A percentile compares a stretch with the other conserved stretches of the same genome.
Evolutionary conservation across 2,888 invertebrate genomes (phyloP).

Genomic region (Hofmannophila pseudospretella): DNA sequence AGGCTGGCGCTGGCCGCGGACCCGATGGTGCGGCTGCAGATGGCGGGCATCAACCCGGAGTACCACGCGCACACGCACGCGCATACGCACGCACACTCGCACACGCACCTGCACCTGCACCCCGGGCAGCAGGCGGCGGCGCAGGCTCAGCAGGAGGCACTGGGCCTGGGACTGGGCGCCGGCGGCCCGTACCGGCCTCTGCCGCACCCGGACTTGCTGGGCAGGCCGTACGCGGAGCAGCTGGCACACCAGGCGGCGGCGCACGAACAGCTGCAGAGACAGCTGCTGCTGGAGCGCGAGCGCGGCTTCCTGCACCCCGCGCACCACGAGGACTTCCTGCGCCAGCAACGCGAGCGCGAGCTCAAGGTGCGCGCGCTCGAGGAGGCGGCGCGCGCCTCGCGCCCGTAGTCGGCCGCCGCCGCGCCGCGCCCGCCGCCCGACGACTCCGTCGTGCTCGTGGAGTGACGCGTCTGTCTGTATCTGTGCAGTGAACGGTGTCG

Average conservation of each 20-base stretch:
- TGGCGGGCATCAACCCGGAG: slow-evolving; percentile 93
- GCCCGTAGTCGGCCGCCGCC: slow-evolving; percentile 46
- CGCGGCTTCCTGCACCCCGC: slow-evolving; percentile 80
- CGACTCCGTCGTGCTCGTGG: slow-evolving; percentile 30
- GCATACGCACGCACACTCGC: slow-evolving; percentile 94
- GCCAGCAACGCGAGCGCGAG: slow-evolving; percentile 90
- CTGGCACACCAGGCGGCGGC: slow-evolving; percentile 88
- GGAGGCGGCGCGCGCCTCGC: slow-evolving; percentile 86
- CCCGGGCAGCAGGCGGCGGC: slow-evolving; percentile 84
- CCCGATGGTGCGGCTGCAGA: slow-evolving; percentile 95
- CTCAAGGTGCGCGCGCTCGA: slow-evolving; percentile 91
- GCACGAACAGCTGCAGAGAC: slow-evolving; percentile 91
- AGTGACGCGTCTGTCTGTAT: slow-evolving; percentile 28
- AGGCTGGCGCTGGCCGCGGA: slow-evolving; percentile 90
- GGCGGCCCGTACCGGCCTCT: slow-evolving; percentile 80
- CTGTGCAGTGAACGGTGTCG: slow-evolving; percentile 22
- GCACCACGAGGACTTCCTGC: slow-evolving; percentile 76
- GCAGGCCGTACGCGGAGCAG: slow-evolving; percentile 89
- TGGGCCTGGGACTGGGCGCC: slow-evolving; percentile 52
- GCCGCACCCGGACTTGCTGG: slow-evolving; percentile 87
- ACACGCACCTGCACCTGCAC: slow-evolving; percentile 89
- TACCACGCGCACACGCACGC: slow-evolving; percentile 96
- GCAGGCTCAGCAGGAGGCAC: slow-evolving; percentile 82
- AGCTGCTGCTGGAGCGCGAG: slow-evolving; percentile 90
- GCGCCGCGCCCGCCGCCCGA: slow-evolving; percentile 17